Base-by-base conservation (phyloP, 2,113 vertebrate species). In the Clupea harengus region DNA sequence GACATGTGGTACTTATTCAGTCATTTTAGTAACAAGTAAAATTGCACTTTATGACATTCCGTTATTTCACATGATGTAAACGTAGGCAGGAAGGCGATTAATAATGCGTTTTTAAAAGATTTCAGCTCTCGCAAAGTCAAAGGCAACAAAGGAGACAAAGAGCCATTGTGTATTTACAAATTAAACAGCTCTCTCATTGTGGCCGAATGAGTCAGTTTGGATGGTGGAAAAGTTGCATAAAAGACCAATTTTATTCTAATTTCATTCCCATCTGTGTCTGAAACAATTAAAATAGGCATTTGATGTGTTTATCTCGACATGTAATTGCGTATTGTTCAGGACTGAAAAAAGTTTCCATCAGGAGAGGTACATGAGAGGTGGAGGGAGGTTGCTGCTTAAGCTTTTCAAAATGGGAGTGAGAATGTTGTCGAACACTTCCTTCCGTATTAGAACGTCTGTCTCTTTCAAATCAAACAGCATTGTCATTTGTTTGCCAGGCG, bases 1-100 rank as follows among this genome's bases (percentile, higher is more conserved):
- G 95, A 95, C 95, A 95, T 92, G 95, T 95, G 91, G 94, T 93
- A 96, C 91, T 96, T 96, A 96, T 93, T 92, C 93, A 94, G 93
- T 95, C 95, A 95, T 92, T 93, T 93, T 92, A 83, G 78, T 92
- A 95, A 94, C 92, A 92, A 92, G 93, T 93, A 91, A 94, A 92
- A 85, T 90, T 89, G 93, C 93, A 93, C 91, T 92, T 90, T 85
- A 90, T 94, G 95, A 95, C 94, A 93, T 92, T 94, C 92, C 83
- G 91, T 92, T 92, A 92, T 94, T 94, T 92, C 92, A 90, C 91
- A 93, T 93, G 93, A 95, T 94, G 95, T 91, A 93, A 92, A 92
- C 89, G 92, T 85, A 92, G 90, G 94, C 93, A 92, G 94, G 91
- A 78, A 89, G 86, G 94, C 88, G 91, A 95, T 93, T 94, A 94